Evolutionary conservation across 2,888 invertebrate genomes (phyloP), one percentile per base, ranked within the genome.

Genomic region (Tachystola acroxantha): DNA sequence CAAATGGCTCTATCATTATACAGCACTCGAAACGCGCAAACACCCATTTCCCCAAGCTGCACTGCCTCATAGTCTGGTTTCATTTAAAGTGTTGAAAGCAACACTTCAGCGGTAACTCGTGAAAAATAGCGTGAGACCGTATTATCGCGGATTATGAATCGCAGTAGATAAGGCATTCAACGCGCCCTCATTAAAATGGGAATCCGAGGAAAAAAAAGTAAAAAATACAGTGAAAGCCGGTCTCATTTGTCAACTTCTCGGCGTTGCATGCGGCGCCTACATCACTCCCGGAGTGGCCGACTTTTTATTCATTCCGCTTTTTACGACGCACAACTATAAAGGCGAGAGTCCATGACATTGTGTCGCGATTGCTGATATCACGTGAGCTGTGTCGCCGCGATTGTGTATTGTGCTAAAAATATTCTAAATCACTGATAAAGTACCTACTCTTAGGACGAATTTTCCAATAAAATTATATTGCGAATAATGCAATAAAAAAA

Each of bases 211-310:
- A 62, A 56, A 57, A 24, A 24, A 4, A 20, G 57, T 53, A 53
- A 57, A 59, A 61, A 66, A 58, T 48, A 61, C 60, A 59, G 56
- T 57, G 62, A 59, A 66, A 64, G 57, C 65, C 64, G 51, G 62
- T 64, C 69, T 77, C 74, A 76, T 79, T 80, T 80, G 78, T 78
- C 79, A 80, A 77, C 67, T 68, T 65, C 57, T 60, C 58, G 52
- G 53, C 64, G 49, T 64, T 57, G 68, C 70, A 71, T 75, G 72
- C 64, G 59, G 57, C 56, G 61, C 57, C 57, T 61, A 64, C 60
- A 58, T 64, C 55, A 60, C 55, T 50, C 50, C 54, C 64, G 61
- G 62, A 70, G 66, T 70, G 73, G 70, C 66, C 67, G 68, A 70
- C 58, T 66, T 74, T 64, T 66, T 64, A 64, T 68, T 68, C 64